Evolutionary conservation across 2,888 invertebrate genomes (phyloP).

Genomic region (Erebia ligea): DNA sequence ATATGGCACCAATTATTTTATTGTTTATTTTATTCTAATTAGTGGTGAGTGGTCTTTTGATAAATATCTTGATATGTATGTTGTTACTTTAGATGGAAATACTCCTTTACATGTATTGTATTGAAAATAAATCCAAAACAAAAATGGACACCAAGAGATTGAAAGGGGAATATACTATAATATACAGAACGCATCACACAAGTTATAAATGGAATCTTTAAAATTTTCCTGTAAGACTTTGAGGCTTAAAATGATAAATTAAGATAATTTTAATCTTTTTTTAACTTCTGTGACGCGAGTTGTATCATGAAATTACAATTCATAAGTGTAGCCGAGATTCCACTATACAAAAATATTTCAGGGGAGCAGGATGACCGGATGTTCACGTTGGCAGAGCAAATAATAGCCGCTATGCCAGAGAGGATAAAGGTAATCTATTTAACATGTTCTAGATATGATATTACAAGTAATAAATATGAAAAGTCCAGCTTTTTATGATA

Average conservation of each 20-base stretch:
- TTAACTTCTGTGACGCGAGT: neutral
- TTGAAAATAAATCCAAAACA: slow-evolving; percentile 1
- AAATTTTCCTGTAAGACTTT: too few relatives aligned
- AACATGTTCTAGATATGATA: neutral
- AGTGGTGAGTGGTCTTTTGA: slow-evolving; percentile 12
- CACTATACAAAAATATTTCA: slow-evolving; percentile 77
- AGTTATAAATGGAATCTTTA: neutral
- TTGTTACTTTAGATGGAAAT: neutral
- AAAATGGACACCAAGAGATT: neutral
- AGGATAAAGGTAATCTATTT: slow-evolving; percentile 91
- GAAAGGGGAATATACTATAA: neutral
- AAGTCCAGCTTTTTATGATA: too few relatives aligned
- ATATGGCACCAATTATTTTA: slow-evolving; percentile 38
- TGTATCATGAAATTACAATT: neutral
- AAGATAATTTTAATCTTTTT: neutral
- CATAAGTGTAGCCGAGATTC: slow-evolving; percentile 46
- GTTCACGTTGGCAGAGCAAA: slow-evolving; percentile 97
- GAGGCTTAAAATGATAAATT: too few relatives aligned
- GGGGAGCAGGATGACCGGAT: slow-evolving; percentile 97
- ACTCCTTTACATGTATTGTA: neutral
- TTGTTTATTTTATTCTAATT: slow-evolving; percentile 2
- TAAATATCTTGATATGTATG: slow-evolving; percentile 8
- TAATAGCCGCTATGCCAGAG: slow-evolving; percentile 99
- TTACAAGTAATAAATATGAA: too few relatives aligned
- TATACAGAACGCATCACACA: neutral